phyloP scores from a whole-genome alignment of 2,888 invertebrate genomes.

The Drosophila borealis region DNA sequence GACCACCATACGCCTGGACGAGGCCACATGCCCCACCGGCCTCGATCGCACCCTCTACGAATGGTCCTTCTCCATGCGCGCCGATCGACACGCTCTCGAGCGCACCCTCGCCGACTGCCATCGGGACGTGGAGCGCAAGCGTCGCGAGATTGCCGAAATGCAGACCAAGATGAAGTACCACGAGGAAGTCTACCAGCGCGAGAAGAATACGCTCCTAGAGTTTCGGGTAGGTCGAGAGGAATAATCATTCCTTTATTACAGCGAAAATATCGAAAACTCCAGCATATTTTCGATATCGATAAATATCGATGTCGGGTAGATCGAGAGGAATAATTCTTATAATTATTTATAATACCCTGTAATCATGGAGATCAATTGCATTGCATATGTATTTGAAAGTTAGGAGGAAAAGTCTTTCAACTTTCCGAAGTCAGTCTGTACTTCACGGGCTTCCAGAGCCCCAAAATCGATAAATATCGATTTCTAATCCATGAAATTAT shows the following conservation, averaged over 20 bases:
- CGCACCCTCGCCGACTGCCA: constrained; percentile 87
- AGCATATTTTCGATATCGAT: too few species aligned
- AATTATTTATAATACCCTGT: too few species aligned
- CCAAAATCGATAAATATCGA: background rate
- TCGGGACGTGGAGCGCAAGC: constrained; percentile 86
- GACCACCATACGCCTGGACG: constrained; percentile 89
- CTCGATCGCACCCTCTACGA: constrained; percentile 90
- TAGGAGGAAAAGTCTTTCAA: too few species aligned
- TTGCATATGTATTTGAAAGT: too few species aligned
- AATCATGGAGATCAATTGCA: too few species aligned
- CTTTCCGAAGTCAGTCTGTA: too few species aligned
- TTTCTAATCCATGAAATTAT: background rate
- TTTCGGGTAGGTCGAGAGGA: constrained; percentile 86
- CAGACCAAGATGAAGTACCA: constrained; percentile 87
- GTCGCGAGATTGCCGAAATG: constrained; percentile 87
- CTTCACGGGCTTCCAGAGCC: too few species aligned
- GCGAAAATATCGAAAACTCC: too few species aligned
- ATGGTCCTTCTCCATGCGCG: constrained; percentile 88
- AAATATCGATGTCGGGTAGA: constrained; percentile 84
- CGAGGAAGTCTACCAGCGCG: constrained; percentile 86
- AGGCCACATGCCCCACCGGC: constrained; percentile 89
- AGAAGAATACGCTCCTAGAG: constrained; percentile 87
- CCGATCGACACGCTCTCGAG: constrained; percentile 87
- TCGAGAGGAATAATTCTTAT: background rate
- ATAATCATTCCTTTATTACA: too few species aligned